phyloP scores from a whole-genome alignment of 1,140 invertebrate genomes.

The Cyrtorhinus lividipennis region DNA sequence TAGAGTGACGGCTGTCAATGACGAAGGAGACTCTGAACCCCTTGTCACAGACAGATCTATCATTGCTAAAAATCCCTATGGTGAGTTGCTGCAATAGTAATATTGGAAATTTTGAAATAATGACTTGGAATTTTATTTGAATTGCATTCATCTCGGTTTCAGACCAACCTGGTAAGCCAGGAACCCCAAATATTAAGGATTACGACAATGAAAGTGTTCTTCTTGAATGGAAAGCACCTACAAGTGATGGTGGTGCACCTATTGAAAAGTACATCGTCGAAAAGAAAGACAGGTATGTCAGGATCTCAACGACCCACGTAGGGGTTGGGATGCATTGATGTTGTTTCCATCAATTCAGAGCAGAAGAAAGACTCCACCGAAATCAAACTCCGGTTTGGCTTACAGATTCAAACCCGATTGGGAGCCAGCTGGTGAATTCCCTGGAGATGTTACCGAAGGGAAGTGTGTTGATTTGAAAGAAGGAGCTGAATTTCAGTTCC shows the following conservation, averaged over 20 bases:
- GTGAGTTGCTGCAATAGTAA: slow-evolving; percentile 37
- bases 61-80: slow-evolving; percentile 93
- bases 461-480: slow-evolving; percentile 79
- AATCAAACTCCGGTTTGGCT: too few relatives aligned
- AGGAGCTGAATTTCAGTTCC: slow-evolving; percentile 86
- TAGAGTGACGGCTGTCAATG: slow-evolving; percentile 86
- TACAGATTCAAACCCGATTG: slow-evolving; percentile 54
- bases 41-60: slow-evolving; percentile 67
- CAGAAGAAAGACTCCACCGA: too few relatives aligned
- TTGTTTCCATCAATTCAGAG: too few relatives aligned
- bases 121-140: not conserved
- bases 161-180: slow-evolving; percentile 74
- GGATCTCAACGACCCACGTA: too few relatives aligned
- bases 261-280: slow-evolving; percentile 96
- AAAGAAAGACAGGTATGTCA: slow-evolving; percentile 73
- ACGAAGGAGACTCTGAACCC: slow-evolving; percentile 90
- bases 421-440: slow-evolving; percentile 63
- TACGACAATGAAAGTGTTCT: slow-evolving; percentile 88
- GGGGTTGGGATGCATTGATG: too few relatives aligned
- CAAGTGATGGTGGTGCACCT: slow-evolving; percentile 81
- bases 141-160: slow-evolving; percentile 22
- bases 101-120: not conserved
- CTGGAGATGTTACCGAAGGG: slow-evolving; percentile 57
- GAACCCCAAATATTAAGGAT: slow-evolving; percentile 77
- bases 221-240: slow-evolving; percentile 87